Evolutionary conservation across 92 coral and sea anemone species (phyloP), one percentile per base, ranked within the genome.

Genomic region (Palythoa grandis): DNA sequence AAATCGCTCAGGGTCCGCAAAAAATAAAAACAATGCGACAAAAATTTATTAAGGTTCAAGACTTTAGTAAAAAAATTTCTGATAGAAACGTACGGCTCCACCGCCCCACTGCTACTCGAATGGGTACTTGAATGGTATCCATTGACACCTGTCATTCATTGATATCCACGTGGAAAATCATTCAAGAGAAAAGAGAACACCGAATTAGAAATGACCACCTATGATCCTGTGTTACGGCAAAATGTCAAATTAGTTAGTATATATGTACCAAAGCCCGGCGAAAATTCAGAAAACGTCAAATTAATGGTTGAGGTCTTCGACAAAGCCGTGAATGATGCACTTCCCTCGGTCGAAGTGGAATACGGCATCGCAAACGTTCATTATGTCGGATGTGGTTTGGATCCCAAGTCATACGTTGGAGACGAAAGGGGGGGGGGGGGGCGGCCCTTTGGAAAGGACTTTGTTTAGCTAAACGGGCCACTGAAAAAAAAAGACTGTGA

Each of bases 391-490:
- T n/a, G 79, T 47, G 94, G 94, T 48, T 24, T 89, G 24, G 92
- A 92, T 78, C 78, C 94, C 10, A 76, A 86, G 54, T 13, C 92
- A 0, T 92, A 83, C 22, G 88, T 92, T 14, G 90, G 92, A 24
- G 92, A 92, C 20, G 88, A 92, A 47, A 91, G 94, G 94, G 94
- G n/a, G n/a, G n/a, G n/a, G n/a, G n/a, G n/a, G n/a, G n/a, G n/a
- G n/a, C n/a, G 4, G 92, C 86, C 5, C 58, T 89, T 15, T 89
- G 90, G 92, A 48, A 66, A 17, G 92, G 95, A 7, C 89, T 89
- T 8, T 88, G 89, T 52, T 57, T 54, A 65, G 90, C 86, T 1
- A 92, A 92, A 82, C 92, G 92, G 66, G 20, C 56, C 1, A 57
- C 14, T 10, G 87, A 10, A 92, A 92, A 68, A 78, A 83, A 38